Percentiles rank a stretch among this genome's conserved stretches.
phyloP scores from a whole-genome alignment of 2,113 vertebrate genomes.

The Cromileptes altivelis region DNA sequence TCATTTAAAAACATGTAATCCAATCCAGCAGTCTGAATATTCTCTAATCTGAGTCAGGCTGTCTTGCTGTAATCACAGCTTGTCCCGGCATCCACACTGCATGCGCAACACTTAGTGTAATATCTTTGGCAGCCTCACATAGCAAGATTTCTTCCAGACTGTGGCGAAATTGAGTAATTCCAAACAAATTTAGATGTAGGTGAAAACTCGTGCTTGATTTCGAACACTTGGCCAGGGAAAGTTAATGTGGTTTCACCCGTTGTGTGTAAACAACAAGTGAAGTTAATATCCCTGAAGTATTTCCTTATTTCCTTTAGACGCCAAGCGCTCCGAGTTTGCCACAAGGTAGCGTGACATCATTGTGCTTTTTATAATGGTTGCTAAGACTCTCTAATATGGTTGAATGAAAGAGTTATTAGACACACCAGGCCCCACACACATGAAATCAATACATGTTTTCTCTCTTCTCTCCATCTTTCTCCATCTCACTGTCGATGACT shows the following conservation, averaged over 20 bases:
- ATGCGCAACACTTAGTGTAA: conserved; percentile 52
- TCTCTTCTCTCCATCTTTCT: conserved; percentile 31
- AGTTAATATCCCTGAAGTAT: conserved; percentile 65
- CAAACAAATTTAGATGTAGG: conserved; percentile 68
- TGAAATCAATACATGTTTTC: conserved; percentile 55
- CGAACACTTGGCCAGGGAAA: conserved; percentile 40
- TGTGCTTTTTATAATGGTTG: conserved; percentile 44
- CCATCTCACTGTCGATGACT: conserved; percentile 63
- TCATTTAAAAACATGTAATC: not conserved
- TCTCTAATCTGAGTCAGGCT: conserved; percentile 18
- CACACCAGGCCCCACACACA: conserved; percentile 52
- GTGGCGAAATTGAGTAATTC: conserved; percentile 65
- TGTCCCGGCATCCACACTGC: conserved; percentile 30
- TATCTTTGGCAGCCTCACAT: conserved; percentile 58
- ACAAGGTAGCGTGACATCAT: conserved; percentile 70
- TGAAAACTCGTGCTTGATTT: conserved; percentile 62
- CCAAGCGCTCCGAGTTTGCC: conserved; percentile 40
- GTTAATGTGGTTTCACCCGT: conserved; percentile 51
- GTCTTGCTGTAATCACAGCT: conserved; percentile 5
- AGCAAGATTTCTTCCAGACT: conserved; percentile 70
- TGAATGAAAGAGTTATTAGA: conserved; percentile 52
- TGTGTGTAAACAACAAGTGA: conserved; percentile 61
- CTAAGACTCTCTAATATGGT: conserved; percentile 37
- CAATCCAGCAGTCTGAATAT: not conserved
- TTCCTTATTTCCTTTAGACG: conserved; percentile 46